Percentiles rank a stretch among this genome's conserved stretches.
Evolutionary conservation across 2,888 invertebrate species (phyloP).

Genomic region (Limulus polyphemus): DNA sequence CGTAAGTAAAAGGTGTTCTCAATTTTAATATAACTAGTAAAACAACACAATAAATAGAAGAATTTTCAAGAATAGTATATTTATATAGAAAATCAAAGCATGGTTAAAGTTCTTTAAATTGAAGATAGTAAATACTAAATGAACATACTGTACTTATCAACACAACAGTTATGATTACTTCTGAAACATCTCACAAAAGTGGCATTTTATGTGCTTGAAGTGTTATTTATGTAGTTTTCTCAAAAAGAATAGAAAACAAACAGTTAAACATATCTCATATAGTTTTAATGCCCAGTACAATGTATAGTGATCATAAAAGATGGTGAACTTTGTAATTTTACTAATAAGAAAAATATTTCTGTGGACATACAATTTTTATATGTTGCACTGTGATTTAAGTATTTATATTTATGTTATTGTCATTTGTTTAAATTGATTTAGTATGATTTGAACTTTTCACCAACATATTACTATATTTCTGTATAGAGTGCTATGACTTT

Average conservation of each 20-base stretch:
- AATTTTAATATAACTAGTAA: neutral
- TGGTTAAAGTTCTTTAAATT: neutral
- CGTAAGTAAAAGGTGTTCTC: slow-evolving; percentile 32
- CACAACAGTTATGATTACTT: neutral
- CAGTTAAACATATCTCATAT: neutral
- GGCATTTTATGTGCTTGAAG: too few relatives aligned
- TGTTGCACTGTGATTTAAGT: too few relatives aligned
- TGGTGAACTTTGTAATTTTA: neutral
- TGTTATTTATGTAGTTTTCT: too few relatives aligned
- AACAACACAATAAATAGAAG: neutral
- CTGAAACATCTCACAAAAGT: neutral
- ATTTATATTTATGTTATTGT: too few relatives aligned
- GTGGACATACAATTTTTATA: too few relatives aligned
- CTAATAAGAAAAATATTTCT: too few relatives aligned
- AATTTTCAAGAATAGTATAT: neutral
- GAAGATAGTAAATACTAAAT: neutral
- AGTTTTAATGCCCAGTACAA: neutral
- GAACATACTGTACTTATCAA: neutral
- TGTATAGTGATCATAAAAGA: neutral
- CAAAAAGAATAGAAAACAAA: too few relatives aligned
- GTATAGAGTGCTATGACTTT: too few relatives aligned
- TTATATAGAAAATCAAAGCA: too few relatives aligned
- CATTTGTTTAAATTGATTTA: too few relatives aligned
- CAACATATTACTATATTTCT: too few relatives aligned
- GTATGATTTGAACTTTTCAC: too few relatives aligned